Evolutionary conservation across 2,113 vertebrate genomes (phyloP).

Genomic region (Anguilla rostrata): DNA sequence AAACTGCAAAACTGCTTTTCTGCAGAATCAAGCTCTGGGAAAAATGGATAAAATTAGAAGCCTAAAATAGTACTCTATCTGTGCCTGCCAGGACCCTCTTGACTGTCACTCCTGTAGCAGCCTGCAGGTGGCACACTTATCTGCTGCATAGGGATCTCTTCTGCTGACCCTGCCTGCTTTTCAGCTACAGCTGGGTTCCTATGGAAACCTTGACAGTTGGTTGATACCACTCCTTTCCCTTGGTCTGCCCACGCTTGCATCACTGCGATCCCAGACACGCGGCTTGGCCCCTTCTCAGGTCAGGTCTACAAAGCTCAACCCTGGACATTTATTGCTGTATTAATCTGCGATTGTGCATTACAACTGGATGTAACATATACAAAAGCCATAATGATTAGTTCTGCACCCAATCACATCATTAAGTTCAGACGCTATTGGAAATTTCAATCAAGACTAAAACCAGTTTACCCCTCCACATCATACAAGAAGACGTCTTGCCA

Average conservation of each 20-base stretch:
- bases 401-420: neutral
- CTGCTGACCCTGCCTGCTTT: constrained; percentile 20
- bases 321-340: neutral
- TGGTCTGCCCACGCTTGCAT: neutral
- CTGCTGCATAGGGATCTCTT: neutral
- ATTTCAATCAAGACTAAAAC: neutral
- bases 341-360: neutral
- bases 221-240: constrained; percentile 30
- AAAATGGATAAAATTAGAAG: neutral
- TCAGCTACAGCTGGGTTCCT: constrained; percentile 37
- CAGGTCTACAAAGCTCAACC: neutral
- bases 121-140: constrained; percentile 18
- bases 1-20: neutral
- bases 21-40: neutral
- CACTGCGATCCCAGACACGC: constrained; percentile 10
- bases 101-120: neutral
- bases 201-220: constrained; percentile 33
- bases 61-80: neutral
- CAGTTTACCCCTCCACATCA: neutral
- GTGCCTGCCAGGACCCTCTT: neutral
- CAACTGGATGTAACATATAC: neutral
- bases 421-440: neutral
- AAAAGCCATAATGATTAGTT: neutral
- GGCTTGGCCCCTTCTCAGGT: neutral
- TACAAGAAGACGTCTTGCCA: neutral